phyloP scores from a whole-genome alignment of 2,888 invertebrate species.

The Ypsolopha scabrella region DNA sequence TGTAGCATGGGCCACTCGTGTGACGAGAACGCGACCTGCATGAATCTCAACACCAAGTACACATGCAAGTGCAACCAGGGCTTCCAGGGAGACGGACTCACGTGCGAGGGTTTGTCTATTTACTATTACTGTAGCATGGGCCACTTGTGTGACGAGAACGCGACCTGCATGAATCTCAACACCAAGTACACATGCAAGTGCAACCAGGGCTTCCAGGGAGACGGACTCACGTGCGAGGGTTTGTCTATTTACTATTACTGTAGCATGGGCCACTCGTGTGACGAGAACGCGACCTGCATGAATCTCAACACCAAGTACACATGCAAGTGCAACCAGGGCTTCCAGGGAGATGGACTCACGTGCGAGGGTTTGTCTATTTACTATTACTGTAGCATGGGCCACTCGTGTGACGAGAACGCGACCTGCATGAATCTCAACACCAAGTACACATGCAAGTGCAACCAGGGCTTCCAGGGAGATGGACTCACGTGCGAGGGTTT shows the following conservation, averaged over 20 bases:
- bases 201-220: constrained; percentile 89
- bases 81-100: constrained; percentile 87
- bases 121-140: constrained; percentile 89
- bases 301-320: constrained; percentile 92
- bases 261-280: constrained; percentile 89
- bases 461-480: constrained; percentile 90
- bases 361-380: constrained; percentile 73
- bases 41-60: constrained; percentile 91
- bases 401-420: constrained; percentile 91
- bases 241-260: constrained; percentile 74
- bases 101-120: constrained; percentile 73
- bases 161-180: constrained; percentile 91
- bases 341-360: constrained; percentile 85
- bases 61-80: constrained; percentile 92
- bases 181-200: constrained; percentile 93
- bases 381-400: constrained; percentile 89
- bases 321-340: constrained; percentile 92
- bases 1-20: constrained; percentile 90
- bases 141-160: constrained; percentile 90
- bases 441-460: constrained; percentile 91
- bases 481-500: constrained; percentile 82
- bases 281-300: constrained; percentile 90
- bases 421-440: constrained; percentile 93
- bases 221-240: constrained; percentile 85
- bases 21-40: constrained; percentile 91